Conservation (phyloP, 2,797 vertebrate species). For the Heterohyrax brucei region DNA sequence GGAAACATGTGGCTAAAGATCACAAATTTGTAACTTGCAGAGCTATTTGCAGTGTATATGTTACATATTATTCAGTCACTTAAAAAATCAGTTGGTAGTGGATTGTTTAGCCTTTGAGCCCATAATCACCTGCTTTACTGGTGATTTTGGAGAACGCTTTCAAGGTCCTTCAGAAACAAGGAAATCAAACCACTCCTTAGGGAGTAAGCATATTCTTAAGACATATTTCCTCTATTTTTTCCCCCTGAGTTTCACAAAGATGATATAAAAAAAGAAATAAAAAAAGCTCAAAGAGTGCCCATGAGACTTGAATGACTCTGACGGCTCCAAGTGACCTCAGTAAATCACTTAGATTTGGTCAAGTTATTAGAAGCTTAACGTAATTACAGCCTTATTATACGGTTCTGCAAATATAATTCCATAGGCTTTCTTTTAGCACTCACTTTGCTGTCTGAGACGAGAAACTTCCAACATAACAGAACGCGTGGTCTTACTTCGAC, state of each 20-base stretch:
- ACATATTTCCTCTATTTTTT: constrained; percentile 19
- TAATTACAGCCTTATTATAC: background rate
- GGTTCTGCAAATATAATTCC: constrained; percentile 60
- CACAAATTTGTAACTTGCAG: background rate
- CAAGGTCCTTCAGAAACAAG: constrained; percentile 69
- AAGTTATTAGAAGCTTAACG: constrained; percentile 68
- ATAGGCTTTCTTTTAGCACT: constrained; percentile 60
- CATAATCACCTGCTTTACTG: constrained; percentile 31
- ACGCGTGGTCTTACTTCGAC: constrained; percentile 37
- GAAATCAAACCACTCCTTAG: constrained; percentile 50
- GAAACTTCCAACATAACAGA: constrained; percentile 35
- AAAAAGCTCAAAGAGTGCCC: constrained; percentile 39
- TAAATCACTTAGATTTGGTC: constrained; percentile 68
- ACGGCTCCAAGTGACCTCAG: constrained; percentile 60
- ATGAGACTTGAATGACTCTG: background rate
- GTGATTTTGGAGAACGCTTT: constrained; percentile 53
- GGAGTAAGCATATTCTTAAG: constrained; percentile 21
- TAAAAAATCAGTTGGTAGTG: constrained; percentile 28
- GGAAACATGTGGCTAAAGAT: constrained; percentile 12
- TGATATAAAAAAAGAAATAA: constrained; percentile 75
- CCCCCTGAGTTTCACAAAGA: constrained; percentile 32
- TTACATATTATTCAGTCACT: constrained; percentile 47
- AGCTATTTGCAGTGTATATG: background rate
- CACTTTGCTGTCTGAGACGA: background rate
- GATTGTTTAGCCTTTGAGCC: constrained; percentile 28